phyloP scores from a whole-genome alignment of 2,888 invertebrate species.

The Phyllotreta cruciferae region DNA sequence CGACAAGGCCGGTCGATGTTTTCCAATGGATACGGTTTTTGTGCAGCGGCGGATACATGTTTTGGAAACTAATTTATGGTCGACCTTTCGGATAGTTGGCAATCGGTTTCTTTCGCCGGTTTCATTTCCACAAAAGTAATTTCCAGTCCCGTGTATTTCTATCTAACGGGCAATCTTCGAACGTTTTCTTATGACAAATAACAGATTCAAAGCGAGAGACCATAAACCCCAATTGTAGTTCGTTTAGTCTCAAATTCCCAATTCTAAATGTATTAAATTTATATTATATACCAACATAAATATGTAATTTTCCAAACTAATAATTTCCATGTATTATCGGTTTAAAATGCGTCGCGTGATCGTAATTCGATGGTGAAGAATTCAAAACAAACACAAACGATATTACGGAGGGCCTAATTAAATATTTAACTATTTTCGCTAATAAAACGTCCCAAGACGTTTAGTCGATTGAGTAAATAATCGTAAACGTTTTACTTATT shows the following conservation, averaged over 20 bases:
- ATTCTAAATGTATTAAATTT: too few relatives aligned
- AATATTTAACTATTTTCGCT: not conserved
- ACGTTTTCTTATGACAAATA: too few relatives aligned
- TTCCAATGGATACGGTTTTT: slow-evolving; percentile 18
- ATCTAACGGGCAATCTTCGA: too few relatives aligned
- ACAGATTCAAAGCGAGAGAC: too few relatives aligned
- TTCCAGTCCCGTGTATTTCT: too few relatives aligned
- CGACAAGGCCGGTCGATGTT: slow-evolving; percentile 6
- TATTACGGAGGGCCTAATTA: not conserved
- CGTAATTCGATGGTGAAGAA: slow-evolving; percentile 4
- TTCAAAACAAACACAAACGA: slow-evolving; percentile 9
- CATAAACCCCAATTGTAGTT: too few relatives aligned
- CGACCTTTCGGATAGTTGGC: slow-evolving; percentile 3
- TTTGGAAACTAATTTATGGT: slow-evolving; percentile 19
- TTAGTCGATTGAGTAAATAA: not conserved
- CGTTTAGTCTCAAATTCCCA: too few relatives aligned
- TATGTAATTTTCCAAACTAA: too few relatives aligned
- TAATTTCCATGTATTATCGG: too few relatives aligned
- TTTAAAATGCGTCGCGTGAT: not conserved
- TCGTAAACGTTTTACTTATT: not conserved
- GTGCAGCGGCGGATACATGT: slow-evolving; percentile 12
- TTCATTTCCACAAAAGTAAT: not conserved
- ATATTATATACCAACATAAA: too few relatives aligned
- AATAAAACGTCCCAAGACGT: not conserved
- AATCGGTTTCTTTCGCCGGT: slow-evolving; percentile 2